Evolutionary conservation across 2,888 invertebrate genomes (phyloP), one percentile per base, ranked within the genome.

Genomic region (Spisula solida): DNA sequence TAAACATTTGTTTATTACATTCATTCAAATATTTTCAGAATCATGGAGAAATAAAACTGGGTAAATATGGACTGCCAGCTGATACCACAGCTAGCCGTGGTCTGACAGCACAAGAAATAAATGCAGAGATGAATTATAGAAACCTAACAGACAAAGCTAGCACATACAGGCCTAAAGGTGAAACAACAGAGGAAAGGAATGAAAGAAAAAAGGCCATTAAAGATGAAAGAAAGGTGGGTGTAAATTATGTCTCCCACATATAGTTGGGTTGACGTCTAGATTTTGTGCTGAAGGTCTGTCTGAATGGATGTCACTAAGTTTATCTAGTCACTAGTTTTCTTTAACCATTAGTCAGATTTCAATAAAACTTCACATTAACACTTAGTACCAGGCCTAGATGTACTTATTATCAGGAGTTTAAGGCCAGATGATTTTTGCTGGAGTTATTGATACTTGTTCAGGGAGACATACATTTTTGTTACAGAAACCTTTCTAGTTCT

Each of bases 161-260:
- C 81, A 95, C 95, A 8, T 95, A 93, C 90, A 88, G 96, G 89
- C 94, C 95, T 8, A 94, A 92, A 80, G 95, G 94, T 78, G 96
- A 96, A 90, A 95, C 95, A 5, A 66, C 93, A 6, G 95, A 96
- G 47, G 96, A 96, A 84, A 95, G 93, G 87, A 94, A 91, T 82
- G 92, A 92, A 4, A 93, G 96, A 47, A 96, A 96, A 89, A 91
- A 94, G 48, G 95, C 95, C 0, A 90, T 96, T 8, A 96, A 96
- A 90, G 94, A 94, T 34, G 95, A 96, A 79, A 93, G 95, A 93
- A 95, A 92, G 94, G 96, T 96, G 86, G 95, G 6, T 34, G 75
- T 34, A 16, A 18, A 14, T 31, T 75, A 34, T 16, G 31, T 25
- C 25, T 25, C n/a, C 20, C 25, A 25, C 25, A 0, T 25, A 25